phyloP scores from a whole-genome alignment of 2,888 invertebrate species.

The Trichogramma evanescens region DNA sequence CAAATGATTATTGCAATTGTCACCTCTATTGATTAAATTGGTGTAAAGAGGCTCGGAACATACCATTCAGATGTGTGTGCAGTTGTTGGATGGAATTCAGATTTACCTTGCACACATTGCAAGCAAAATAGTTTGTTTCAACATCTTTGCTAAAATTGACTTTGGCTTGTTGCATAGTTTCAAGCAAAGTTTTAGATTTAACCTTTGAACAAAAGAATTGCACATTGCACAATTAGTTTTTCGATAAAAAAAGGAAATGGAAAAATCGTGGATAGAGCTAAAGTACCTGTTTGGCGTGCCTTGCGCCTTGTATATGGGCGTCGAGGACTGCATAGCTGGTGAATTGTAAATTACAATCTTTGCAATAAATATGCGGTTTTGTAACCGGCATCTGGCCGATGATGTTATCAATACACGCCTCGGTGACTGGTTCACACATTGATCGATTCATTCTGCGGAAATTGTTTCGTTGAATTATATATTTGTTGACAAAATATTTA shows the following conservation, averaged over 20 bases:
- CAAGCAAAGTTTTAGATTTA: conserved; percentile 43
- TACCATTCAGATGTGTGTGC: conserved; percentile 47
- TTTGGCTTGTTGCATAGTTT: conserved; percentile 42
- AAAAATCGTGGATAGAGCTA: not conserved
- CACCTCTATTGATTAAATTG: not conserved
- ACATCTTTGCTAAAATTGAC: conserved; percentile 41
- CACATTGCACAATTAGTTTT: not conserved
- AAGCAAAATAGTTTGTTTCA: conserved; percentile 44
- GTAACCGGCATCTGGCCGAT: conserved; percentile 48
- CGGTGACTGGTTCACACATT: conserved; percentile 46
- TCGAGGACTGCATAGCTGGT: conserved; percentile 49
- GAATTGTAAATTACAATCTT: conserved; percentile 48
- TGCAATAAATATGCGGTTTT: conserved; percentile 45
- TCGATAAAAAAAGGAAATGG: not conserved
- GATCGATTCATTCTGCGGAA: conserved; percentile 15
- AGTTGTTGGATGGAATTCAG: conserved; percentile 50
- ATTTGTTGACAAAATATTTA: not conserved
- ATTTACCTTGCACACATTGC: conserved; percentile 48
- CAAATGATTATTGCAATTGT: no score
- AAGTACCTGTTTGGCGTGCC: conserved; percentile 43
- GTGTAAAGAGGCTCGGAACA: not conserved
- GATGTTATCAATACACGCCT: conserved; percentile 49
- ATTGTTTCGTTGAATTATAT: not conserved
- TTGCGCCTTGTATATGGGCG: conserved; percentile 46
- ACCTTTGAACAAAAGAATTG: conserved; percentile 29